Evolutionary conservation across 1,140 invertebrate genomes (phyloP).

Genomic region (Agrypnia vestita): DNA sequence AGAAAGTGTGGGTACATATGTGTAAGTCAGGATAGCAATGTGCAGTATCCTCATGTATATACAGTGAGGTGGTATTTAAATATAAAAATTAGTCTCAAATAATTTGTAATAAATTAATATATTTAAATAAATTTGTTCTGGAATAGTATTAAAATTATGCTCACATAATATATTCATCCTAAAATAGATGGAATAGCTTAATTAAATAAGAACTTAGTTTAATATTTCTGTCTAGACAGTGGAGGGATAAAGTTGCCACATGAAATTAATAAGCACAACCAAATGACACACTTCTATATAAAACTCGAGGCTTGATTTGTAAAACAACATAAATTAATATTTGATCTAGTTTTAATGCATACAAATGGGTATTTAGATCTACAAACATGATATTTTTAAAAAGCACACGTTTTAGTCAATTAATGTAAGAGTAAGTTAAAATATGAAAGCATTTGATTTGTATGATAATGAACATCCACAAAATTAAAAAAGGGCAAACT

Average conservation of each 20-base stretch:
- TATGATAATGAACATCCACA: too few species aligned
- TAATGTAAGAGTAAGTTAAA: background rate
- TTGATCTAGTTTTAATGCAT: too few species aligned
- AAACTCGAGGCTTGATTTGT: background rate
- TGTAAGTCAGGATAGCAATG: too few species aligned
- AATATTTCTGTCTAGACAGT: conserved; percentile 19
- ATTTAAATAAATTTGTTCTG: conserved; percentile 30
- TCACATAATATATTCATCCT: background rate
- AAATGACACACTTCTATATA: conserved; percentile 2
- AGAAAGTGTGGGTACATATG: too few species aligned
- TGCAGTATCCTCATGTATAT: too few species aligned
- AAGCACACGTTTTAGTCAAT: background rate
- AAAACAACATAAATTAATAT: background rate
- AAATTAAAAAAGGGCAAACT: too few species aligned
- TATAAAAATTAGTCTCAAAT: background rate
- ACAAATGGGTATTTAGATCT: too few species aligned
- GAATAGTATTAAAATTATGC: background rate
- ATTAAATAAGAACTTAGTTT: conserved; percentile 22
- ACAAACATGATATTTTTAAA: too few species aligned
- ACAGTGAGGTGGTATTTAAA: too few species aligned
- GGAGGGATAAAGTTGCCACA: conserved; percentile 43
- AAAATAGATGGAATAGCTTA: background rate
- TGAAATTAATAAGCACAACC: conserved; percentile 35
- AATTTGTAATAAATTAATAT: conserved; percentile 26
- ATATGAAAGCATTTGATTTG: background rate